phyloP scores from a whole-genome alignment of 1,140 invertebrate genomes.

The Samia ricini region DNA sequence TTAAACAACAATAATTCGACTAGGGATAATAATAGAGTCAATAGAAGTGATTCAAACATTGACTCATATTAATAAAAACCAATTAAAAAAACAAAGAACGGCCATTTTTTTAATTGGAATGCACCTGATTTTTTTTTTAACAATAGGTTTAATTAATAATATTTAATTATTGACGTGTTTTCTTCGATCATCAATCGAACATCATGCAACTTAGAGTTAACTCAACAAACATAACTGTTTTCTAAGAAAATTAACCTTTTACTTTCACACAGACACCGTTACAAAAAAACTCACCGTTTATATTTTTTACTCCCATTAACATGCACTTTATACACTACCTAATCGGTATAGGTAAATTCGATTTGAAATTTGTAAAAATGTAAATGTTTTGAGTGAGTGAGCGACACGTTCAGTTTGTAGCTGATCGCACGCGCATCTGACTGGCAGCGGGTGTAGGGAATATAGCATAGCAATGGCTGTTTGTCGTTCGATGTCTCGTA shows the following conservation, averaged over 20 bases:
- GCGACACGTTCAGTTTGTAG: constrained; percentile 28
- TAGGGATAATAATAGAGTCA: no score
- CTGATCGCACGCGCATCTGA: constrained; percentile 45
- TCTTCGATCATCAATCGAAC: background rate
- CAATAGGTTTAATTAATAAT: background rate
- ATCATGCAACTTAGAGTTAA: background rate
- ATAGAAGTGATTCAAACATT: no score
- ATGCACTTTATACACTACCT: constrained; percentile 9
- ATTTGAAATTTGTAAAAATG: background rate
- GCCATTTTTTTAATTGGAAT: no score
- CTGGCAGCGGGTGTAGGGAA: constrained; percentile 14
- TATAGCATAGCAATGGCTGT: constrained; percentile 8
- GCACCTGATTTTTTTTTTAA: no score
- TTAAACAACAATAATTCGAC: no score
- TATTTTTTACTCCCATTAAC: constrained; percentile 34
- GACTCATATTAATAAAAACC: no score
- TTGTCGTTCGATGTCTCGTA: constrained; percentile 25
- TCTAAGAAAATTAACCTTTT: constrained; percentile 29
- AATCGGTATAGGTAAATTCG: background rate
- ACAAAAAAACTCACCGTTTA: constrained; percentile 41
- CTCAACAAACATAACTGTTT: constrained; percentile 29
- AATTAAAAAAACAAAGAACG: no score
- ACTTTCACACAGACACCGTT: constrained; percentile 44
- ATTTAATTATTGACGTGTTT: background rate
- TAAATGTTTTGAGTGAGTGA: constrained; percentile 12